Evolutionary conservation across 2,113 vertebrate species (phyloP), one percentile per base, ranked within the genome.

Genomic region (Haemorhous mexicanus): DNA sequence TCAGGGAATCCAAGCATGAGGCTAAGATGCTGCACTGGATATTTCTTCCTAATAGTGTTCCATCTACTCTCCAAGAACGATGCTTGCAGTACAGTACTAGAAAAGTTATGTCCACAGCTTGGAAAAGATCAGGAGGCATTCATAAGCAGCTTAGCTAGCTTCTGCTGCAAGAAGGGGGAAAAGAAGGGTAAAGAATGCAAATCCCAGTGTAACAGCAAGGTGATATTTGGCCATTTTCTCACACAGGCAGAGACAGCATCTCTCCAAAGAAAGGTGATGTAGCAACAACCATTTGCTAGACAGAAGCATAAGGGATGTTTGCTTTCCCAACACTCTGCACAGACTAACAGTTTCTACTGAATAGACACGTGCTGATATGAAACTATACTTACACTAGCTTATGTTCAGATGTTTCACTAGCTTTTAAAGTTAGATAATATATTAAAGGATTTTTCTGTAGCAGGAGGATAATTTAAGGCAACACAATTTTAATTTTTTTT

Each of bases 241-340:
- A 37, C 18, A 8, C 16, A 39, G 35, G 39, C 23, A 78, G 6
- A 47, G 7, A 56, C 6, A 39, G 53, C 37, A 66, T 23, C 73
- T 56, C 63, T 56, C 73, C 44, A 74, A 74, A 81, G 41, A 67
- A 49, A 91, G 77, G 37, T 14, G 18, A 49, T 23, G 11, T 7
- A 52, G 73, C 55, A 90, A 55, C 28, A 73, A 52, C 22, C 26
- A 17, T 26, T 55, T 78, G 69, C 26, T 33, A 53, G 13, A 39
- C 21, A 82, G 43, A 78, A 72, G 0, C 1, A 0, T 23, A 64
- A 55, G 59, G 72, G n/a, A 39, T 0, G 0, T 87, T 67, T 74
- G 64, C 43, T 55, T 86, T 62, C 52, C 76, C 50, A 66, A 1
- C 5, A 35, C 28, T 69, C 28, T 64, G 41, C 44, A 81, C 39